Percentiles rank a stretch among this genome's conserved stretches.
Evolutionary conservation across 2,797 vertebrate species (phyloP).

Genomic region (Enteromius mattozi): DNA sequence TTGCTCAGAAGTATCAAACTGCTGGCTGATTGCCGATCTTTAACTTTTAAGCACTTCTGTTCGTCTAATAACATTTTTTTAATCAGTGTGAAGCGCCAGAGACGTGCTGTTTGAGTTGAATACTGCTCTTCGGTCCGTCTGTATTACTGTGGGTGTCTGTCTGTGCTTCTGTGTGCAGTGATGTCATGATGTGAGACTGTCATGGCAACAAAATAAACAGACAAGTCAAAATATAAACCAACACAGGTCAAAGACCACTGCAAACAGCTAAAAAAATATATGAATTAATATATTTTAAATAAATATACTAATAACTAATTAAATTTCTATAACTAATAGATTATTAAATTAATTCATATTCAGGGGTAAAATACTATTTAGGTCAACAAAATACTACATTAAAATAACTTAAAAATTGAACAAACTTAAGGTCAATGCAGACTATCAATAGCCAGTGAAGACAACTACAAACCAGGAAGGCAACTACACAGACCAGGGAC

Average conservation of each 20-base stretch:
- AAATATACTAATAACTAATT: background rate
- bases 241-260: too few relatives aligned
- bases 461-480: background rate
- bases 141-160: constrained; percentile 6
- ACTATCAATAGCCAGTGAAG: background rate
- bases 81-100: background rate
- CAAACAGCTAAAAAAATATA: too few relatives aligned
- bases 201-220: constrained; percentile 63
- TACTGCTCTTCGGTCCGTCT: background rate
- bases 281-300: too few relatives aligned
- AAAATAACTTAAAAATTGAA: background rate
- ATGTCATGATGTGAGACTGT: constrained; percentile 56
- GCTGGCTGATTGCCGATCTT: background rate
- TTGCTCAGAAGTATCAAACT: background rate
- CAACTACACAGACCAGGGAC: background rate
- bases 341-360: background rate
- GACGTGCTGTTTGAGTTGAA: too few relatives aligned
- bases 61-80: background rate
- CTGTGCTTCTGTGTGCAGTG: constrained; percentile 50
- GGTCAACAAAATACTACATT: background rate
- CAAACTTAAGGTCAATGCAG: background rate
- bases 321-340: background rate
- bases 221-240: too few relatives aligned
- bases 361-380: background rate
- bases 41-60: background rate